Evolutionary conservation across 2,888 invertebrate species (phyloP), one percentile per base, ranked within the genome.

Genomic region (Zhuqinia jingwanae): DNA sequence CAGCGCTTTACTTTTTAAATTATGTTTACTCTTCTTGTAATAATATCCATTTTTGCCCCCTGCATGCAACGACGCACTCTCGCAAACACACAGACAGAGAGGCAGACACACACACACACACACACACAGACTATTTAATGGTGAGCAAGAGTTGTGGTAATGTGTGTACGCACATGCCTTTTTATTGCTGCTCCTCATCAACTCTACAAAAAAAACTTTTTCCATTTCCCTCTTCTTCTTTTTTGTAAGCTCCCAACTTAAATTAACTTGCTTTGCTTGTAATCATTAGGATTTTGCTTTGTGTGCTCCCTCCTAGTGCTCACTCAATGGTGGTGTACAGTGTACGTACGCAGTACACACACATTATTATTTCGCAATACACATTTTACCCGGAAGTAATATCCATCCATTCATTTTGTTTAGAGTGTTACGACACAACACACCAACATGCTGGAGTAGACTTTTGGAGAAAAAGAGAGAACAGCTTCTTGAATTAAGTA

Each of bases 341-440:
- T n/a, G n/a, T n/a, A n/a, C n/a, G n/a, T n/a, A n/a, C n/a, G n/a
- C n/a, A n/a, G n/a, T n/a, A n/a, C n/a, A 56, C 30, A 75, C 75
- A 75, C 75, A 75, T 75, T 75, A 77, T 77, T 77, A 60, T 77
- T 77, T 77, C 77, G 76, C 36, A 76, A 76, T 58, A 45, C 45
- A n/a, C 25, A 27, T 27, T 58, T 60, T 63, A 30, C n/a, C 45
- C 17, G 50, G 50, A 36, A n/a, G 13, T 53, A 53, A 25, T 17
- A 27, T 30, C 10, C 53, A 47, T 25, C 47, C 17, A 53, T 27
- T 30, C 17, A 53, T 45, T 70, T n/a, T 60, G 13, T 27, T 60
- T 15, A 27, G 60, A 17, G 15, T 25, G n/a, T n/a, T n/a, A n/a
- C n/a, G n/a, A n/a, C n/a, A n/a, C n/a, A n/a, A n/a, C n/a, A n/a